Evolutionary conservation across 2,888 invertebrate genomes (phyloP).

Genomic region (Digitonthophagus gazella): DNA sequence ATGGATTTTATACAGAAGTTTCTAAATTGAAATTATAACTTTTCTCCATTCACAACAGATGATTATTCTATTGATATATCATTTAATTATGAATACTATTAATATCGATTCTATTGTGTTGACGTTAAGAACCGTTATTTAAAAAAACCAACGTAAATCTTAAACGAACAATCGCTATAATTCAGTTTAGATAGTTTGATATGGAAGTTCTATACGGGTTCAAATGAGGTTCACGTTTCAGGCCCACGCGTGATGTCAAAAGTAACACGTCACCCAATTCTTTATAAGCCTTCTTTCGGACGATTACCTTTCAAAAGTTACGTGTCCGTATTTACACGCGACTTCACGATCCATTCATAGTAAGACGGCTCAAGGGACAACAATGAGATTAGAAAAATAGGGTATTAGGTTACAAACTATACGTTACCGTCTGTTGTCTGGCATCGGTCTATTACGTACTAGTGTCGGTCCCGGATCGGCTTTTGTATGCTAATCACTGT

Average conservation of each 20-base stretch:
- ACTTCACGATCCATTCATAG: background rate
- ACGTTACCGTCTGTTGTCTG: background rate
- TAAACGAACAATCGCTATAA: too few species aligned
- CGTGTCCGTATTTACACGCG: background rate
- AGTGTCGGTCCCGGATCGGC: slow-evolving; percentile 16
- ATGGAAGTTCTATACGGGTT: background rate
- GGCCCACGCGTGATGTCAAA: background rate
- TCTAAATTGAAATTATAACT: too few species aligned
- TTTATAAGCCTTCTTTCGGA: background rate
- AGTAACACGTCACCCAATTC: background rate
- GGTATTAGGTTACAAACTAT: background rate
- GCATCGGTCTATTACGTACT: background rate
- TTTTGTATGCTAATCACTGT: slow-evolving; percentile 25
- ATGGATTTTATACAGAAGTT: too few species aligned
- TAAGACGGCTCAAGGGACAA: background rate
- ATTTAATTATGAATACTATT: too few species aligned
- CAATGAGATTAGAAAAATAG: background rate
- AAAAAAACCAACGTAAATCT: too few species aligned
- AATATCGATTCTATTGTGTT: too few species aligned
- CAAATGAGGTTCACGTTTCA: background rate
- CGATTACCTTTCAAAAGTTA: background rate
- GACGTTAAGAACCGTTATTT: too few species aligned
- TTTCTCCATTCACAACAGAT: too few species aligned
- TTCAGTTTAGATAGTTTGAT: background rate
- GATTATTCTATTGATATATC: too few species aligned